A percentile compares a stretch with the other conserved stretches of the same genome.
Conservation (phyloP, 92 coral and sea anemone genomes). For the Nematostella vectensis region DNA sequence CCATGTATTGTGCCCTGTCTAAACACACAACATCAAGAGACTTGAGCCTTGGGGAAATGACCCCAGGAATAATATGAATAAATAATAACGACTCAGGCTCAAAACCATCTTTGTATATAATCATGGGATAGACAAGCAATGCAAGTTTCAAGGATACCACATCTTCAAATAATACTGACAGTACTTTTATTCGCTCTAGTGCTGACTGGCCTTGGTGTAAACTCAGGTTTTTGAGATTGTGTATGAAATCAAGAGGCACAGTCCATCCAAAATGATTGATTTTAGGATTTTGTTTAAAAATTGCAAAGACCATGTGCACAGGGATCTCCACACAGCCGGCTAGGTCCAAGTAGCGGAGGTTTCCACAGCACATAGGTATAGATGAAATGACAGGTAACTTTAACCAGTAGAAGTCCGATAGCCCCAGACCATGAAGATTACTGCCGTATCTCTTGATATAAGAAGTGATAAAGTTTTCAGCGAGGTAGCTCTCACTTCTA, state of each 20-base stretch:
- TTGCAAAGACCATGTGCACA: slow-evolving; percentile 8
- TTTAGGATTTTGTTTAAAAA: slow-evolving; percentile 13
- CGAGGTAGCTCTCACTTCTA: slow-evolving; percentile 10
- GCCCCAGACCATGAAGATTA: background rate
- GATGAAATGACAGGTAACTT: slow-evolving; percentile 3
- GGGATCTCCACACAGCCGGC: slow-evolving; percentile 22
- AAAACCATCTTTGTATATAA: slow-evolving; percentile 24
- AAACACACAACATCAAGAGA: slow-evolving; percentile 9
- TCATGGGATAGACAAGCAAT: slow-evolving; percentile 13
- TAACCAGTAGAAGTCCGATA: slow-evolving; percentile 31
- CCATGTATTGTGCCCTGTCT: slow-evolving; percentile 17
- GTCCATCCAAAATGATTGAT: slow-evolving; percentile 34
- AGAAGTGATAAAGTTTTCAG: slow-evolving; percentile 12
- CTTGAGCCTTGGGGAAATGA: slow-evolving; percentile 19
- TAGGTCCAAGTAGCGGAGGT: slow-evolving; percentile 8
- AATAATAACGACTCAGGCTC: slow-evolving; percentile 24
- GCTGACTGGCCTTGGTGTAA: slow-evolving; percentile 9
- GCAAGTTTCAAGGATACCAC: slow-evolving; percentile 19
- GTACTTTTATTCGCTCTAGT: slow-evolving; percentile 17
- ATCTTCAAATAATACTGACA: slow-evolving; percentile 19
- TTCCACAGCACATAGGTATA: slow-evolving; percentile 9
- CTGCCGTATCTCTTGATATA: slow-evolving; percentile 16
- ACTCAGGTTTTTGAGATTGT: slow-evolving; percentile 12
- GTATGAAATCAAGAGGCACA: slow-evolving; percentile 16
- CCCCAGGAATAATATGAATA: slow-evolving; percentile 15